Percentiles rank a stretch among this genome's conserved stretches.
phyloP scores from a whole-genome alignment of 2,797 vertebrate genomes.

The Cercopithecus neglectus region DNA sequence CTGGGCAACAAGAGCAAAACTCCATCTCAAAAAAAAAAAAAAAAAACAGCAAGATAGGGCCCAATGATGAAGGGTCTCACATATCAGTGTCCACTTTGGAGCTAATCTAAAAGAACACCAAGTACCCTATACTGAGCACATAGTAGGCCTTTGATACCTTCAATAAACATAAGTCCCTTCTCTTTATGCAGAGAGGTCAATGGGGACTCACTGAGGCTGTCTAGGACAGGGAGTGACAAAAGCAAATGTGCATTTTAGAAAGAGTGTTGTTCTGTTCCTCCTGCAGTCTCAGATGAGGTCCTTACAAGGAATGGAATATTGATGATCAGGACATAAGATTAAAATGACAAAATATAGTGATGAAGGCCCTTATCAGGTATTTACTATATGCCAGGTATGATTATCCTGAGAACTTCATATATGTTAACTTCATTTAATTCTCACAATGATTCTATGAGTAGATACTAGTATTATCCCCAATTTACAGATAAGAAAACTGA shows the following conservation, averaged over 20 bases:
- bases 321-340: neutral
- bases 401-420: neutral
- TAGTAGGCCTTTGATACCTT: constrained; percentile 23
- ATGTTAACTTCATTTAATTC: neutral
- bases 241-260: neutral
- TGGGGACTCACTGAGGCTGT: neutral
- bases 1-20: no score
- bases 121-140: neutral
- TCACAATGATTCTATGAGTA: neutral
- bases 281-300: neutral
- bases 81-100: neutral
- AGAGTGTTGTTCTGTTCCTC: neutral
- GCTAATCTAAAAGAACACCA: neutral
- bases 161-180: neutral
- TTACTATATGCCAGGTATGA: neutral
- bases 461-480: neutral
- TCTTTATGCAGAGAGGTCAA: neutral
- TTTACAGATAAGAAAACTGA: constrained; percentile 41
- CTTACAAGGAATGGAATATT: neutral
- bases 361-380: neutral
- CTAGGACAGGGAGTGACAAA: neutral
- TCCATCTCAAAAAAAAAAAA: no score
- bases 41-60: neutral
- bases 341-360: neutral
- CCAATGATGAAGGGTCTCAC: neutral